These are phyloP conservation scores for Xylocopa sonorina DNA, from an alignment of 1,140 invertebrate genomes.

Conservation along the genomic window DNA sequence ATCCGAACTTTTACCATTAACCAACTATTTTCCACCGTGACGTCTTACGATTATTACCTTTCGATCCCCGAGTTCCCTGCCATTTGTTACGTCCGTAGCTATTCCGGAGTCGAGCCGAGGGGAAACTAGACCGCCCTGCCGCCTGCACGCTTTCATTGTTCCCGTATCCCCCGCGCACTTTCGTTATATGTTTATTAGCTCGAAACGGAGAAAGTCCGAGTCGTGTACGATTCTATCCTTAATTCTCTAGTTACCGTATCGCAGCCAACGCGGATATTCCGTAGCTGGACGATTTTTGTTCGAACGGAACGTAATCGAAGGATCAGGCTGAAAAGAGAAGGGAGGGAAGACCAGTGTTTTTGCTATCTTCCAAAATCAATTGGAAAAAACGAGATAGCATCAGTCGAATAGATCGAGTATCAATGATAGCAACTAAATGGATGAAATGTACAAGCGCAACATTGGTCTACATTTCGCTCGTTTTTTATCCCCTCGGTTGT, in stretches of 20 bases:
- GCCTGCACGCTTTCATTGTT: background rate
- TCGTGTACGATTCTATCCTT: background rate
- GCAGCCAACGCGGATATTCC: background rate
- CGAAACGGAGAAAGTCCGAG: background rate
- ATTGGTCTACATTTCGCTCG: no score
- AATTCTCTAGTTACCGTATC: background rate
- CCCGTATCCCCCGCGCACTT: background rate
- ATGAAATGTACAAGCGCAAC: no score
- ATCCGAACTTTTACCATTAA: constrained; percentile 35
- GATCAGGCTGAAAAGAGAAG: no score
- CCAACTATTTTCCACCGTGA: constrained; percentile 1
- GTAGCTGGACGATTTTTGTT: no score
- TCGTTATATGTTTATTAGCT: constrained; percentile 27
- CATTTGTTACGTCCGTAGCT: constrained; percentile 9
- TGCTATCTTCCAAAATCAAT: no score
- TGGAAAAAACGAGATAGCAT: no score
- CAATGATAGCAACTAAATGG: no score
- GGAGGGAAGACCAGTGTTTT: no score
- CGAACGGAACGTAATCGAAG: no score
- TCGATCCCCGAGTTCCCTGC: background rate
- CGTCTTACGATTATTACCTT: constrained; percentile 35
- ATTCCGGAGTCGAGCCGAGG: no score
- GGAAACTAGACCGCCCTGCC: background rate
- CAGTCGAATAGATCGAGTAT: no score
- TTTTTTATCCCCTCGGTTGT: background rate